Conservation (phyloP, 2,113 vertebrate genomes). For the Arvicanthis niloticus region DNA sequence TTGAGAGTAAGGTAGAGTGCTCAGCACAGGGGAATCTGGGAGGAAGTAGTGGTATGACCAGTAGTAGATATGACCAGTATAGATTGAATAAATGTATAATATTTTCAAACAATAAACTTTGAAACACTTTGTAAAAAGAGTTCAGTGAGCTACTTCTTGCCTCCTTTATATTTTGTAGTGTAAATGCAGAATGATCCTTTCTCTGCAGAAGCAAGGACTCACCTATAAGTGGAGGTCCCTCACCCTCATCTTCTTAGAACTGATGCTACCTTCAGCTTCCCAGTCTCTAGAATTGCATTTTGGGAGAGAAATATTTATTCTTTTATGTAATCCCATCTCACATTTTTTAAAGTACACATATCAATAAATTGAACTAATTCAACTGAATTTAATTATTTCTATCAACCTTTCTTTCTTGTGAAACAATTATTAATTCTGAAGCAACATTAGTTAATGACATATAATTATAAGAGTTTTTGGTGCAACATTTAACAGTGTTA, state of each 20-base stretch:
- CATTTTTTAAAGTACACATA: background rate
- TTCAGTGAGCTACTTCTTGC: background rate
- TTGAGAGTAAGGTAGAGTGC: background rate
- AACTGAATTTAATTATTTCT: background rate
- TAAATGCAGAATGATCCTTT: background rate
- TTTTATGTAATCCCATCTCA: background rate
- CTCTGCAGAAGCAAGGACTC: background rate
- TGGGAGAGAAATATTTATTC: background rate
- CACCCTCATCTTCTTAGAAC: background rate
- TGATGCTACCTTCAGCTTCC: too few relatives aligned
- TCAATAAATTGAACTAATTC: too few relatives aligned
- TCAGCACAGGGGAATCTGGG: background rate
- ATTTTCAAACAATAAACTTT: background rate
- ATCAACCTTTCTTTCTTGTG: background rate
- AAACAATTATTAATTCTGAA: background rate
- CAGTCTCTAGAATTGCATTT: background rate
- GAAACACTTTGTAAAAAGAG: background rate
- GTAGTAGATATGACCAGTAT: background rate
- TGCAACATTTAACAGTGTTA: background rate
- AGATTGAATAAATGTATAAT: background rate
- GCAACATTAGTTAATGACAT: background rate
- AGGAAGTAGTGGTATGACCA: background rate
- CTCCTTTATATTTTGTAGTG: background rate
- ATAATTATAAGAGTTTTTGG: background rate
- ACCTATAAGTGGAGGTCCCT: background rate